Evolutionary conservation across 2,888 invertebrate genomes (phyloP).

Genomic region (Drosophila melanocephala): DNA sequence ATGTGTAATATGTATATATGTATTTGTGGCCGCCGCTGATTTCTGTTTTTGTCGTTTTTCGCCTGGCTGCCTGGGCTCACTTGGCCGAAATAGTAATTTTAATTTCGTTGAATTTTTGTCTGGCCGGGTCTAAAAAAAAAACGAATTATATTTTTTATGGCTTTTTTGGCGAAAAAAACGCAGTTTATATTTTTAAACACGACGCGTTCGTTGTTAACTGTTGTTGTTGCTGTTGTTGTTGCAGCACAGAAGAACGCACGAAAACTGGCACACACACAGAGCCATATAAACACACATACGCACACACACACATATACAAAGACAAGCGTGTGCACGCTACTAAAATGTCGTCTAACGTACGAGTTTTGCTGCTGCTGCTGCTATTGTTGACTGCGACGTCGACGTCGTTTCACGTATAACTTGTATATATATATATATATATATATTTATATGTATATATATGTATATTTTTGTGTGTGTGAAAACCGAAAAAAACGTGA

Average conservation of each 20-base stretch:
- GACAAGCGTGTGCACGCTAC: conserved; percentile 32
- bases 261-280: conserved; percentile 71
- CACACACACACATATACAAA: conserved; percentile 13
- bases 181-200: conserved; percentile 73
- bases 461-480: conserved; percentile 1
- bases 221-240: conserved; percentile 55
- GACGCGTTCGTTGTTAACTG: conserved; percentile 64
- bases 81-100: conserved; percentile 57
- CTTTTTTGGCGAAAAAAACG: conserved; percentile 78
- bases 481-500: conserved; percentile 61
- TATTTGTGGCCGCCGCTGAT: conserved; percentile 38
- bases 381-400: conserved; percentile 42
- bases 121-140: conserved; percentile 40
- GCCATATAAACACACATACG: conserved; percentile 23
- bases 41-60: conserved; percentile 58
- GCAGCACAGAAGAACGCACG: conserved; percentile 70
- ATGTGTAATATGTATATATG: conserved; percentile 4
- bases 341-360: conserved; percentile 62
- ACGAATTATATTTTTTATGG: conserved; percentile 62
- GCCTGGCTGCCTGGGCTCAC: conserved; percentile 34
- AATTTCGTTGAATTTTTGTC: conserved; percentile 63
- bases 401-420: conserved; percentile 41
- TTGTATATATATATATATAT: conserved; percentile 16
- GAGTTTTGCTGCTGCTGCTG: conserved; percentile 49
- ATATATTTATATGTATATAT: conserved; percentile 13